Base-by-base conservation (phyloP, 2,797 vertebrate genomes). In the Chelon labrosus region DNA sequence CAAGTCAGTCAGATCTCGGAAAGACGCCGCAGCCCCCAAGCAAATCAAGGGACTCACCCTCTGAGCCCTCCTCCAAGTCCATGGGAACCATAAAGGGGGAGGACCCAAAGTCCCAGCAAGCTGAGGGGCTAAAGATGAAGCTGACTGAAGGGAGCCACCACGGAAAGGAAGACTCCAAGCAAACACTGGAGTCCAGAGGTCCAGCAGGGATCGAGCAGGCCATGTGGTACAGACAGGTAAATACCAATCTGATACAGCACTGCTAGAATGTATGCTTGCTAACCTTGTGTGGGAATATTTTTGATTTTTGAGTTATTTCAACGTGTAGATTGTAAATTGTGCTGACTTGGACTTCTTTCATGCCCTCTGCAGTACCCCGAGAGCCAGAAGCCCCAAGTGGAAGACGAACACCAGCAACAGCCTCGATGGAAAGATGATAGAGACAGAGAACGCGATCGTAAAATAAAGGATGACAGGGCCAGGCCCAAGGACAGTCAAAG, bases 171-270 rank as follows among this genome's bases (percentile, higher is more conserved):
- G 98, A 99, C 80, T 80, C 95, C 0, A 98, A 98, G 83, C 79
- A 94, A 65, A 89, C 92, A 27, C 88, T 95, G 0, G 97, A 98
- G 73, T 96, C 96, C 38, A 93, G 96, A 78, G 94, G 96, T 56
- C 96, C 95, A 85, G 84, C 95, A 0, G 96, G 96, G 65, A 94
- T 97, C 92, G 97, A 98, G 83, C 96, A 96, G 12, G 94, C 96
- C 60, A 95, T 98, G 86, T 98, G 97, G 97, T 98, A 98, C 92
- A 94, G 97, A 95, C 97, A 97, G 96, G 97, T 98, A 96, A 95
- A 76, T 46, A 46, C 17, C 17, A 49, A 22, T 65, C 12, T 42
- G 31, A 2, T 58, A 12, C 8, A 14, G 7, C 52, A 52, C 3
- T 50, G 10, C 19, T 59, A n/a, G 8, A 75, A 47, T 58, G 42